A percentile compares a stretch with the other conserved stretches of the same genome.
Evolutionary conservation across 2,888 invertebrate genomes (phyloP).

Genomic region (Nomada ruficornis): DNA sequence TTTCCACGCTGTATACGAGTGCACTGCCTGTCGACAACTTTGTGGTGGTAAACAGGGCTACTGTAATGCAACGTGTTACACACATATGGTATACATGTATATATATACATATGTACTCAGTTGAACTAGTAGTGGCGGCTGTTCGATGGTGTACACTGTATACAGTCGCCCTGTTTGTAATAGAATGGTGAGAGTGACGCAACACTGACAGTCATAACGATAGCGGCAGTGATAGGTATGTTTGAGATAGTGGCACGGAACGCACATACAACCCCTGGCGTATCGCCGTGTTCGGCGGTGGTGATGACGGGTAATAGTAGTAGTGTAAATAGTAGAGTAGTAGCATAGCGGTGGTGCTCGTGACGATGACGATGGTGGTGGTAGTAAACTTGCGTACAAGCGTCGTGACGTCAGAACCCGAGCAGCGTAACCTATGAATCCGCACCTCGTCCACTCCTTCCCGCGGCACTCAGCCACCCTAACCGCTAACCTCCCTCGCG

Average conservation of each 20-base stretch:
- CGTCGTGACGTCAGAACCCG: slow-evolving; percentile 69
- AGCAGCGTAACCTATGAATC: slow-evolving; percentile 74
- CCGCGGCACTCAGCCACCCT: slow-evolving; percentile 31
- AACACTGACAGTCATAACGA: slow-evolving; percentile 4
- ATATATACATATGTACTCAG: not conserved
- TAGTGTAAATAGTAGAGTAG: slow-evolving; percentile 12
- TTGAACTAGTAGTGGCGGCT: not conserved
- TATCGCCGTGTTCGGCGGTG: not conserved
- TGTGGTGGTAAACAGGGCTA: slow-evolving; percentile 52
- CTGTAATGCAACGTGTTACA: slow-evolving; percentile 43
- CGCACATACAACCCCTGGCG: not conserved
- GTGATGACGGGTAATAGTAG: slow-evolving; percentile 11
- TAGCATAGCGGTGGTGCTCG: slow-evolving; percentile 39
- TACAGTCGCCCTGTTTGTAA: slow-evolving; percentile 11
- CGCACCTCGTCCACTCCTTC: slow-evolving; percentile 51
- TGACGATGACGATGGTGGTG: slow-evolving; percentile 11
- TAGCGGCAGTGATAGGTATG: slow-evolving; percentile 31
- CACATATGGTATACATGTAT: not conserved
- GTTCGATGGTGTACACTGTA: not conserved
- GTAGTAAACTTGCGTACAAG: slow-evolving; percentile 65
- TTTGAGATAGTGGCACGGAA: slow-evolving; percentile 36
- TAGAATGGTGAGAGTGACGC: slow-evolving; percentile 26
- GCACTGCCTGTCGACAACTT: slow-evolving; percentile 39
- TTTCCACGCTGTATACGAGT: slow-evolving; percentile 13
- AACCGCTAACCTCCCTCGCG: slow-evolving; percentile 48